phyloP scores from a whole-genome alignment of 1,140 invertebrate species.

The Babylonia areolata region DNA sequence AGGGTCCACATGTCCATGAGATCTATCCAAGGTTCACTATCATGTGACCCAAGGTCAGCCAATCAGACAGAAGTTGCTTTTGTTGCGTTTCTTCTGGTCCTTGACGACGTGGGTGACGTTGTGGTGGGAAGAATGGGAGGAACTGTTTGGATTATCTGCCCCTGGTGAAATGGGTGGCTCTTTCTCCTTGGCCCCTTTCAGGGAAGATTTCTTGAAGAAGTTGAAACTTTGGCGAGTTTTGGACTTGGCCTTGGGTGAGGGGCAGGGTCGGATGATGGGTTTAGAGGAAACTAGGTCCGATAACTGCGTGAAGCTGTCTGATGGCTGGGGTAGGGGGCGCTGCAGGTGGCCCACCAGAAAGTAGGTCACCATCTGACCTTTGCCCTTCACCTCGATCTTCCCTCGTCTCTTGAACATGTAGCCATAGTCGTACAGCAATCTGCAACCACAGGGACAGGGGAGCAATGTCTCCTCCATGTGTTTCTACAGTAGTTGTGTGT shows the following conservation, averaged over 20 bases:
- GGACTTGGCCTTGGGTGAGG: background rate
- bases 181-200: too few species aligned
- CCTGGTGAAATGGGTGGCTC: too few species aligned
- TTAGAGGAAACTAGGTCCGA: background rate
- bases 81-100: background rate
- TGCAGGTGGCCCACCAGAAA: constrained; percentile 68
- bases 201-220: background rate
- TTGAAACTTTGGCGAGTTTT: background rate
- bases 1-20: too few species aligned
- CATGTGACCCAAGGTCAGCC: background rate
- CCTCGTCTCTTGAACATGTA: constrained; percentile 57
- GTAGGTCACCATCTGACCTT: constrained; percentile 74
- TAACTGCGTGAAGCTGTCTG: constrained; percentile 8
- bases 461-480: too few species aligned
- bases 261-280: background rate
- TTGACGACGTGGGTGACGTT: background rate
- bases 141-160: too few species aligned
- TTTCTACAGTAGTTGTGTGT: background rate
- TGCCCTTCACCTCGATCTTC: constrained; percentile 68
- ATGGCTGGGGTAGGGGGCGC: constrained; percentile 5
- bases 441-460: background rate
- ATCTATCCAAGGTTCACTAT: too few species aligned
- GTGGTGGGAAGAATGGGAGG: too few species aligned
- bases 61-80: background rate
- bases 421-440: constrained; percentile 12